phyloP scores from a whole-genome alignment of 1,140 invertebrate species.

The Metopolophium dirhodum region DNA sequence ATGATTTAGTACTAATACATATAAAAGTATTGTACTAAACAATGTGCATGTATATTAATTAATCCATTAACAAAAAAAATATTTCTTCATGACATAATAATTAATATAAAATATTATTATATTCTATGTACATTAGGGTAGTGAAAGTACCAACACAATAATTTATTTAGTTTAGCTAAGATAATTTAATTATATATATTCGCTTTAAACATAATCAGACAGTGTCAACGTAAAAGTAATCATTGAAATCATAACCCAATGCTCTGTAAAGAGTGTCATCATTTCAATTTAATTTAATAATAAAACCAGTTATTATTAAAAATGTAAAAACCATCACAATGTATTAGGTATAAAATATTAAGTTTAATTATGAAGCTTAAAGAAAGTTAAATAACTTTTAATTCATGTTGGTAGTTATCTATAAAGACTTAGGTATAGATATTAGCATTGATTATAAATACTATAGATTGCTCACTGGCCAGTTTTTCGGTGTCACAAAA shows the following conservation, averaged over 20 bases:
- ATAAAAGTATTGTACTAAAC: not conserved
- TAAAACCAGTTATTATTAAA: no score
- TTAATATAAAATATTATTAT: not conserved
- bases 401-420: no score
- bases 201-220: not conserved
- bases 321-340: no score
- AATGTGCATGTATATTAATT: not conserved
- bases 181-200: not conserved
- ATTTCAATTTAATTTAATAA: not conserved
- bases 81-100: not conserved
- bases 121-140: not conserved
- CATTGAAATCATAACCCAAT: constrained; percentile 42
- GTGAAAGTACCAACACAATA: no score
- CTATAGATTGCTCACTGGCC: no score
- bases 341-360: no score
- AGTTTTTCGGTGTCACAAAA: no score
- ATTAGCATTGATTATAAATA: no score
- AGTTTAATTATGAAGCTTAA: no score
- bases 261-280: constrained; percentile 33
- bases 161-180: no score
- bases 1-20: not conserved
- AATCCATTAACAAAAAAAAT: not conserved
- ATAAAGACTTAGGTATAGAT: no score
- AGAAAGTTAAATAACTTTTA: no score
- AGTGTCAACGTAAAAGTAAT: constrained; percentile 40